Conservation (phyloP, 1,140 invertebrate species). For the Nomia melanderi region DNA sequence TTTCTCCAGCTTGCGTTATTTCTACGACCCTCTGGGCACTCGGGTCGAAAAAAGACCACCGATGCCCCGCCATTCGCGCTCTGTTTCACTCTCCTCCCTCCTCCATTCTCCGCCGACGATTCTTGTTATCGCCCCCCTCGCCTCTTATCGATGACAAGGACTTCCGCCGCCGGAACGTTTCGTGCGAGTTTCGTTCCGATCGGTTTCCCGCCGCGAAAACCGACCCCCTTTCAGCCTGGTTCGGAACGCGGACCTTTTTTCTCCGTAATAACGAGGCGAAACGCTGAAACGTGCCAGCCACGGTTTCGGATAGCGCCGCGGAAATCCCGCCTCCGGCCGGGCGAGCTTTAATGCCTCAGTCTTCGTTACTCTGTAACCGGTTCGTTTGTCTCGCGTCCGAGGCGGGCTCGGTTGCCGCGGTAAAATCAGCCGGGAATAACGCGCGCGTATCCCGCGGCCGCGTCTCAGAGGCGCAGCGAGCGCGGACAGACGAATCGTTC, state of each 20-base stretch:
- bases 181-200: slow-evolving; percentile 31
- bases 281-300: neutral
- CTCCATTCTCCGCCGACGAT: slow-evolving; percentile 4
- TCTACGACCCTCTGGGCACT: slow-evolving; percentile 59
- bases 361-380: neutral
- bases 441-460: slow-evolving; percentile 30
- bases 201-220: too few species aligned
- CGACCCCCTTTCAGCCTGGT: too few species aligned
- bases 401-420: neutral
- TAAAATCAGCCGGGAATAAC: slow-evolving; percentile 52
- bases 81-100: neutral
- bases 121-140: slow-evolving; percentile 33
- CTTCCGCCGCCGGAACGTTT: slow-evolving; percentile 29
- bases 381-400: neutral
- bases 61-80: neutral
- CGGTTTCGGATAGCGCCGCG: neutral
- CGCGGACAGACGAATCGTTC: neutral
- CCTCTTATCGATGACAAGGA: slow-evolving; percentile 36
- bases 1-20: slow-evolving; percentile 66
- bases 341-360: neutral
- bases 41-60: slow-evolving; percentile 50
- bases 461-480: neutral
- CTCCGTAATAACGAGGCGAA: neutral
- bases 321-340: neutral
- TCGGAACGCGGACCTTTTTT: neutral